Percentiles rank a stretch among this genome's conserved stretches.
phyloP scores from a whole-genome alignment of 64 coral and sea anemone species.

The Trachythela sp. region DNA sequence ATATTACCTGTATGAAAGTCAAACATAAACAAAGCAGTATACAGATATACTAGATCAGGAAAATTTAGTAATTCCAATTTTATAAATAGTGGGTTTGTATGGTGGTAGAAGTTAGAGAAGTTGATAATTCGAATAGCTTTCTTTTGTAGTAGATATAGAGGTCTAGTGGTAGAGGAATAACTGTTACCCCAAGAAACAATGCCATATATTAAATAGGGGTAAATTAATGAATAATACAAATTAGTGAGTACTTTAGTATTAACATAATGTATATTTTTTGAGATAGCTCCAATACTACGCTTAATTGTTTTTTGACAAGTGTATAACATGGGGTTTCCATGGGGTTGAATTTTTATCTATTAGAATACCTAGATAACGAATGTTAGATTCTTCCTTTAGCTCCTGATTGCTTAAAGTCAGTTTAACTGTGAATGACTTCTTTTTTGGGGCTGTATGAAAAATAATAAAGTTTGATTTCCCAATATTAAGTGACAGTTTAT shows the following conservation, averaged over 20 bases:
- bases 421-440: not conserved
- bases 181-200: not conserved
- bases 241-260: not conserved
- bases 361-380: not conserved
- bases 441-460: not conserved
- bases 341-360: not conserved
- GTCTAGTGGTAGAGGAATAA: not conserved
- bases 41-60: not conserved
- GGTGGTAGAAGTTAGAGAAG: not conserved
- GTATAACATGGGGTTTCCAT: not conserved
- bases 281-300: not conserved
- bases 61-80: not conserved
- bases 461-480: not conserved
- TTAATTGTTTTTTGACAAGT: not conserved
- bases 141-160: not conserved
- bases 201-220: not conserved
- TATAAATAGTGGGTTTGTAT: not conserved
- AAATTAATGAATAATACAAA: not conserved
- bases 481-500: not conserved
- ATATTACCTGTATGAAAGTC: slow-evolving; percentile 16
- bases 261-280: not conserved
- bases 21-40: slow-evolving; percentile 1
- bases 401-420: not conserved
- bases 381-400: not conserved
- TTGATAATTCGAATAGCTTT: not conserved